These are phyloP conservation scores for Hippasteria phrygiana DNA, from an alignment of 53 echinoderm and acorn worm genomes.

Conservation along the genomic window DNA sequence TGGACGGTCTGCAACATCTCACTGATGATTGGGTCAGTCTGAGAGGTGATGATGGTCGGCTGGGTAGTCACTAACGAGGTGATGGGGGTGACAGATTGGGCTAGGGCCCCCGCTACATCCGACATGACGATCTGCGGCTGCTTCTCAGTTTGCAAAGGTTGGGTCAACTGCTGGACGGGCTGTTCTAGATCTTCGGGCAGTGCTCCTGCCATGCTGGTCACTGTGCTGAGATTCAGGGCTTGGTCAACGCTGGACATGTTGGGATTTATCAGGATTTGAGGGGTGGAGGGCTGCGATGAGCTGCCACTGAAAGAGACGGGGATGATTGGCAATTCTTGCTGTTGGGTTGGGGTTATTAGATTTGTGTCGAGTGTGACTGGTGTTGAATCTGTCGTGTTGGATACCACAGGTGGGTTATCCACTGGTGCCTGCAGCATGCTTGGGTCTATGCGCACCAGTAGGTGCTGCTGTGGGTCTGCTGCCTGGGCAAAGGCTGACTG, in stretches of 20 bases:
- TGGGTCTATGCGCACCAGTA: conserved; percentile 51
- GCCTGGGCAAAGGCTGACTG: conserved; percentile 33
- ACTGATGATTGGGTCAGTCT: conserved; percentile 67
- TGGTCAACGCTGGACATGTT: conserved; percentile 36
- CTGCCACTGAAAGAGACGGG: conserved; percentile 24
- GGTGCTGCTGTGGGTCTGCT: conserved; percentile 59
- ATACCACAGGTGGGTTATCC: conserved; percentile 31
- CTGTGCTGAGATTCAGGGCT: conserved; percentile 53
- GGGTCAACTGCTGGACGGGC: conserved; percentile 37
- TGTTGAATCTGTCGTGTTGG: conserved; percentile 4
- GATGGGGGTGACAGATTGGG: conserved; percentile 16
- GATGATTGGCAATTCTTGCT: conserved; percentile 50
- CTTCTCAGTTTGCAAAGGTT: conserved; percentile 4
- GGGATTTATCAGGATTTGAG: conserved; percentile 31
- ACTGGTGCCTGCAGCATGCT: conserved; percentile 26
- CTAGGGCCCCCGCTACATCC: background rate
- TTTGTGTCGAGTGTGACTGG: conserved; percentile 30
- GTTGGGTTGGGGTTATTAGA: conserved; percentile 47
- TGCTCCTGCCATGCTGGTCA: conserved; percentile 12
- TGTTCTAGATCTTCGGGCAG: conserved; percentile 39
- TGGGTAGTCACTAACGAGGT: conserved; percentile 64
- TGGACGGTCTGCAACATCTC: conserved; percentile 61
- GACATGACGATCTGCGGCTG: conserved; percentile 34
- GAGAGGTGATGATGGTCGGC: conserved; percentile 68
- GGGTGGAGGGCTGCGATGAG: conserved; percentile 33